Conservation (phyloP, 2,888 invertebrate genomes). For the Eucera pruinosa region DNA sequence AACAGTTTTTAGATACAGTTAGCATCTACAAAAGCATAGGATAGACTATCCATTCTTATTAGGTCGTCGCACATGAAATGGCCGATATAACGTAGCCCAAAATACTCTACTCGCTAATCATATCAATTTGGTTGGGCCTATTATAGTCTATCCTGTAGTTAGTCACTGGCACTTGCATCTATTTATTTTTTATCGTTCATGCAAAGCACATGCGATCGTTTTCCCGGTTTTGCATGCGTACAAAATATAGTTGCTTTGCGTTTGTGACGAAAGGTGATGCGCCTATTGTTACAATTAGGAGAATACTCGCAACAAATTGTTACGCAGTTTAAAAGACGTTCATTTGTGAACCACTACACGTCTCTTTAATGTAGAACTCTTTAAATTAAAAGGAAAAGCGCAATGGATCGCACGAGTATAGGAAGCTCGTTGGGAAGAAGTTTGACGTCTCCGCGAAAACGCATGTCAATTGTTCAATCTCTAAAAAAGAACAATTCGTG, state of each 20-base stretch:
- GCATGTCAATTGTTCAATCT: constrained; percentile 81
- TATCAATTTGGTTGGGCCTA: too few relatives aligned
- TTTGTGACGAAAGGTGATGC: too few relatives aligned
- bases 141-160: background rate
- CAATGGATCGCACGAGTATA: constrained; percentile 74
- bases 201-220: constrained; percentile 40
- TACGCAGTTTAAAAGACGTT: background rate
- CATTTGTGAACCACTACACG: background rate
- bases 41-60: too few relatives aligned
- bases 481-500: constrained; percentile 80
- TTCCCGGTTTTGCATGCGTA: constrained; percentile 28
- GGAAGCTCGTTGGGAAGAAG: constrained; percentile 69
- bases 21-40: too few relatives aligned
- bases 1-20: too few relatives aligned
- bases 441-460: constrained; percentile 78
- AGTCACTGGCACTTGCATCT: background rate
- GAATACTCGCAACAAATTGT: background rate
- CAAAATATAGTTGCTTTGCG: too few relatives aligned
- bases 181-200: constrained; percentile 19
- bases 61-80: too few relatives aligned
- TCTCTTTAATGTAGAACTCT: constrained; percentile 19
- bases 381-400: background rate
- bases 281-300: background rate
- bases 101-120: too few relatives aligned
- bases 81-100: too few relatives aligned